phyloP scores from a whole-genome alignment of 2,888 invertebrate species.

The Cheiracanthium punctorium region DNA sequence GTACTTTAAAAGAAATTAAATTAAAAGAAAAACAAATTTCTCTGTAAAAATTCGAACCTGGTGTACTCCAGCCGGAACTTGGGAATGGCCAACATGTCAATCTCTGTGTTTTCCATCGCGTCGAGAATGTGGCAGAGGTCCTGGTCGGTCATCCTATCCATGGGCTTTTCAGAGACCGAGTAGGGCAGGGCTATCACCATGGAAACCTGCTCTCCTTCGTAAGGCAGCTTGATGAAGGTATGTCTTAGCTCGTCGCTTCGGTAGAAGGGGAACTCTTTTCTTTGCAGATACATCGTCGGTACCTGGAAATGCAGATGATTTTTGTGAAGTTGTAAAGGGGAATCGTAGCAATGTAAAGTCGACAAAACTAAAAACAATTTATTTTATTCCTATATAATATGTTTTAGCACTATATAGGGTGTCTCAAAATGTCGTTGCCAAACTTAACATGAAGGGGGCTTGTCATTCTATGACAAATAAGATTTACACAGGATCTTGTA shows the following conservation, averaged over 20 bases:
- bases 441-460: too few relatives aligned
- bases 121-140: background rate
- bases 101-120: background rate
- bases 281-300: background rate
- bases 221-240: conserved; percentile 19
- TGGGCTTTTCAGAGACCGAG: background rate
- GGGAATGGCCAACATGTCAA: background rate
- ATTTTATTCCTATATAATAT: too few relatives aligned
- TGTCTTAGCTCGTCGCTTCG: background rate
- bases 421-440: too few relatives aligned
- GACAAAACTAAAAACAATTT: too few relatives aligned
- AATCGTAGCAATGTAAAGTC: too few relatives aligned
- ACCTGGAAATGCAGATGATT: background rate
- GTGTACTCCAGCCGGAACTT: background rate
- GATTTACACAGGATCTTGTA: too few relatives aligned
- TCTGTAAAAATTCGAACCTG: too few relatives aligned
- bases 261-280: background rate
- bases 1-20: too few relatives aligned
- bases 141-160: background rate
- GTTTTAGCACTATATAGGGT: too few relatives aligned
- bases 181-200: conserved; percentile 30
- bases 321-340: too few relatives aligned
- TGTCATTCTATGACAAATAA: too few relatives aligned
- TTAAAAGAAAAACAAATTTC: too few relatives aligned
- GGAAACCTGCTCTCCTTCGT: conserved; percentile 23